A percentile compares a stretch with the other conserved stretches of the same genome.
phyloP scores from a whole-genome alignment of 2,888 invertebrate species.

The Calliphora vomitoria region DNA sequence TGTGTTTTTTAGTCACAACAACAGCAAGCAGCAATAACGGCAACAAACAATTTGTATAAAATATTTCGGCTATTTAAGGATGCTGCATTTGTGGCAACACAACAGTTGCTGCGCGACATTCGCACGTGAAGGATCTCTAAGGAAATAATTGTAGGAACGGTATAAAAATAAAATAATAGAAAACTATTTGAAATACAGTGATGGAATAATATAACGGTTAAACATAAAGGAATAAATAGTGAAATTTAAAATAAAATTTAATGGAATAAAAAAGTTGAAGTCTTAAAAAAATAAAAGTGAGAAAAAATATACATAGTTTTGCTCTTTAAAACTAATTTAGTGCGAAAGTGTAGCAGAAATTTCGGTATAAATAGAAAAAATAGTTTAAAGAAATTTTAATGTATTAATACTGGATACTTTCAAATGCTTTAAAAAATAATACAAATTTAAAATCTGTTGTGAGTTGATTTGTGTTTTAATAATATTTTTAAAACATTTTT shows the following conservation, averaged over 20 bases:
- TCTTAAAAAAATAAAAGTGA: slow-evolving; percentile 53
- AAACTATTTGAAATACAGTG: slow-evolving; percentile 17
- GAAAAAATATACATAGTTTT: background rate
- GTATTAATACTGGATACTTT: too few relatives aligned
- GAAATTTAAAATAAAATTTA: slow-evolving; percentile 38
- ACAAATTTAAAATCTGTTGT: too few relatives aligned
- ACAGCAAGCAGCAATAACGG: slow-evolving; percentile 28
- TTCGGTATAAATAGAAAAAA: too few relatives aligned
- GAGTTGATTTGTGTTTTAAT: too few relatives aligned
- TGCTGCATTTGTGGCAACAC: slow-evolving; percentile 81
- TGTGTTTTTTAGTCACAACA: slow-evolving; percentile 32
- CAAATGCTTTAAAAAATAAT: too few relatives aligned
- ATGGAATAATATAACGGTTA: slow-evolving; percentile 36
- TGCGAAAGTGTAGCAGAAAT: too few relatives aligned
- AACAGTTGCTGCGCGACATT: slow-evolving; percentile 83
- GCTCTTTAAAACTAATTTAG: too few relatives aligned
- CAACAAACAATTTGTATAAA: slow-evolving; percentile 54
- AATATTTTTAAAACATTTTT: too few relatives aligned
- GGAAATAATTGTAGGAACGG: slow-evolving; percentile 10
- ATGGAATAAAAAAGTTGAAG: slow-evolving; percentile 15
- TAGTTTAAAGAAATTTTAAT: too few relatives aligned
- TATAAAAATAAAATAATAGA: slow-evolving; percentile 5
- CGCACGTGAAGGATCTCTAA: slow-evolving; percentile 77
- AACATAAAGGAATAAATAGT: slow-evolving; percentile 73
- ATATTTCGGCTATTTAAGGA: slow-evolving; percentile 81